phyloP scores from a whole-genome alignment of 2,113 vertebrate species.

The Oryzias celebensis region DNA sequence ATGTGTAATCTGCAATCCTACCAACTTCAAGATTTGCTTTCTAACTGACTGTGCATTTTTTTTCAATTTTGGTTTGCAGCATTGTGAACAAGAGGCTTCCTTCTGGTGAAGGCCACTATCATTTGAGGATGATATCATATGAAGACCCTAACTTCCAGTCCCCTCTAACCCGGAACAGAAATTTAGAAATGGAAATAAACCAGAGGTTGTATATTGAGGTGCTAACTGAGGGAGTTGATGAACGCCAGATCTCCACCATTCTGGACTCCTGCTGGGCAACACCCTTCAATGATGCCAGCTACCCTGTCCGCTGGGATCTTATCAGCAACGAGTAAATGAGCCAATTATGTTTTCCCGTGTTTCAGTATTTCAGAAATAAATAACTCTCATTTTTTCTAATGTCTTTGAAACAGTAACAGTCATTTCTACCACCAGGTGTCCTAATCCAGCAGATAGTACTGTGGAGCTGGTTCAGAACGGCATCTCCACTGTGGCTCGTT shows the following conservation, averaged over 20 bases:
- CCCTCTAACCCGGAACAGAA: conserved; percentile 17
- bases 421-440: conserved; percentile 59
- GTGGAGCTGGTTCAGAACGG: conserved; percentile 66
- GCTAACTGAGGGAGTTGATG: conserved; percentile 57
- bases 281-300: conserved; percentile 32
- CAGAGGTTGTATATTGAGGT: conserved; percentile 61
- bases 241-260: conserved; percentile 50
- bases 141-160: conserved; percentile 51
- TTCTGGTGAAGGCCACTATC: conserved; percentile 48
- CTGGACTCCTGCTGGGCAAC: conserved; percentile 75
- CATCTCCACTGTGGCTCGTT: conserved; percentile 56
- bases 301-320: conserved; percentile 64
- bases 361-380: neutral
- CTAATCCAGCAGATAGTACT: conserved; percentile 54
- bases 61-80: conserved; percentile 23
- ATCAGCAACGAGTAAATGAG: conserved; percentile 53
- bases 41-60: too few species aligned
- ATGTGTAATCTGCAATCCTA: too few species aligned
- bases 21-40: too few species aligned
- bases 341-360: neutral
- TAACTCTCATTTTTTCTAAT: neutral
- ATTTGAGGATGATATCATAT: conserved; percentile 58
- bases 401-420: neutral
- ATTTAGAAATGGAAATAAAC: conserved; percentile 45
- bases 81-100: conserved; percentile 54